A percentile compares a stretch with the other conserved stretches of the same genome.
Evolutionary conservation across 2,113 vertebrate species (phyloP).

Genomic region (Bostrychus sinensis): DNA sequence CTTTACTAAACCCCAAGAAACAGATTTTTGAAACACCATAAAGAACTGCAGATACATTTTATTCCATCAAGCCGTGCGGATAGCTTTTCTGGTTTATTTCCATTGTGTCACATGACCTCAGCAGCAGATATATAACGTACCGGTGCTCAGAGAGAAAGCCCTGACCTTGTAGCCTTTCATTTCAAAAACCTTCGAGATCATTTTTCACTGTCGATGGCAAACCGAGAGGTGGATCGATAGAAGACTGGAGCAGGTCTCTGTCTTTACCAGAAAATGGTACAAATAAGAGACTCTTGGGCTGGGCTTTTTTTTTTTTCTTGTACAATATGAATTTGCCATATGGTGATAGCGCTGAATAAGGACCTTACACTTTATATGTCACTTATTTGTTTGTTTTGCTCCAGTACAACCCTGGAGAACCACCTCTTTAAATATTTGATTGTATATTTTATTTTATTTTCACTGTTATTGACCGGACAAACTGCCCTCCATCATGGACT

Average conservation of each 20-base stretch:
- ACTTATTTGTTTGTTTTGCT: too few species aligned
- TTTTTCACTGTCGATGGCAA: conserved; percentile 46
- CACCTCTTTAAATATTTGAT: neutral
- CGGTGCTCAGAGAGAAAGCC: neutral
- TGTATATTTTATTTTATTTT: neutral
- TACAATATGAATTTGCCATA: too few species aligned
- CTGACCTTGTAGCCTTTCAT: conserved; percentile 15
- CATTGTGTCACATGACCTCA: neutral
- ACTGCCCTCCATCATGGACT: too few species aligned
- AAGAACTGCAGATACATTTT: too few species aligned
- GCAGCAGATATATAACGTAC: neutral
- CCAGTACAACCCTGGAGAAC: too few species aligned
- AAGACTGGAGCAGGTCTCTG: conserved; percentile 27
- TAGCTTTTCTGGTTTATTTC: neutral
- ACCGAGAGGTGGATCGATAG: conserved; percentile 37
- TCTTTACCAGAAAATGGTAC: conserved; percentile 6
- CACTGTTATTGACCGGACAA: too few species aligned
- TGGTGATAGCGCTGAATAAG: too few species aligned
- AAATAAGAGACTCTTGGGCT: neutral
- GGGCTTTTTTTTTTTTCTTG: too few species aligned
- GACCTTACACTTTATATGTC: too few species aligned
- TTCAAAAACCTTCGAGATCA: conserved; percentile 29
- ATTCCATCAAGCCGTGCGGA: too few species aligned
- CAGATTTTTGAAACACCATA: too few species aligned
- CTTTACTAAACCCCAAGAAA: too few species aligned